Conservation (phyloP, 2,113 vertebrate species). For the Mixornis gularis region DNA sequence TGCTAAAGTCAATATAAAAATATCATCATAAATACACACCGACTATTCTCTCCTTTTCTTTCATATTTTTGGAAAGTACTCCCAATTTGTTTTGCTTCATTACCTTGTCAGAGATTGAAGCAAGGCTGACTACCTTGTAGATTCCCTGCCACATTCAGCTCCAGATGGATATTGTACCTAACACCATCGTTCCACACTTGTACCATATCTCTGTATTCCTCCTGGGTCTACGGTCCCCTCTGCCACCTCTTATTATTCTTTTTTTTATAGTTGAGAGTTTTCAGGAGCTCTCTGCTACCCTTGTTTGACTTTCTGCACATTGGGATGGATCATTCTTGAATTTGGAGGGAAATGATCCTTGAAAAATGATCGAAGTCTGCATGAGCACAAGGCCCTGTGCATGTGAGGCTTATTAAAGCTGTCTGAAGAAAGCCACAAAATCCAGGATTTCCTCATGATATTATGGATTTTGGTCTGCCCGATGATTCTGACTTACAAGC, state of each 20-base stretch:
- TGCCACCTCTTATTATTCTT: not conserved
- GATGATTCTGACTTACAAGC: not conserved
- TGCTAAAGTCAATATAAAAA: not conserved
- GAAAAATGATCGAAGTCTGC: not conserved
- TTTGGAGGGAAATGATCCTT: not conserved
- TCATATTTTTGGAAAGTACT: not conserved
- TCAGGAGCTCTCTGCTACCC: not conserved
- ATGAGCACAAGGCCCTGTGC: not conserved
- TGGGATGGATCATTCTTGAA: not conserved
- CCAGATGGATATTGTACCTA: not conserved
- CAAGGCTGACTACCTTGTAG: not conserved
- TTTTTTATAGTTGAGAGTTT: not conserved
- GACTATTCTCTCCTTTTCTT: not conserved
- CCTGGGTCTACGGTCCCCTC: not conserved
- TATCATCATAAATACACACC: not conserved
- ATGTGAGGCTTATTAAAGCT: not conserved
- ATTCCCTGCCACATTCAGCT: not conserved
- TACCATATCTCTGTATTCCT: not conserved
- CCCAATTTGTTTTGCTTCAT: not conserved
- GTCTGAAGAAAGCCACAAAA: not conserved
- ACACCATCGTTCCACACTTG: not conserved
- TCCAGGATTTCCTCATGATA: not conserved
- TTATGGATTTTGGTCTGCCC: not conserved
- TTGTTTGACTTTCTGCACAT: not conserved
- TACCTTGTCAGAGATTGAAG: not conserved